These are phyloP conservation scores for Holocentrus rufus DNA, from an alignment of 2,797 vertebrate species.

Conservation along the genomic window DNA sequence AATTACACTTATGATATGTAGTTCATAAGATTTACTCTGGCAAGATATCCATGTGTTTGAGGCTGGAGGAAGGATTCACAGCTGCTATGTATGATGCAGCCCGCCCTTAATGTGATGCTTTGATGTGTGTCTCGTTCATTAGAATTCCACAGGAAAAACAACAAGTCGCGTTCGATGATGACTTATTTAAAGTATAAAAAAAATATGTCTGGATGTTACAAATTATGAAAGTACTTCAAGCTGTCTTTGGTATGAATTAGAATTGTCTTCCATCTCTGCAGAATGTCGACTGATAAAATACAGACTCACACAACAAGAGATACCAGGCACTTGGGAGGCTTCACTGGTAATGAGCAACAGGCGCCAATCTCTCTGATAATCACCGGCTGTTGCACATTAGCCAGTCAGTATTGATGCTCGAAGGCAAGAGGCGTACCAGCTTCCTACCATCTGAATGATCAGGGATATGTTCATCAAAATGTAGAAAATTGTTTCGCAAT, in stretches of 20 bases:
- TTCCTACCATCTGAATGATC: constrained; percentile 33
- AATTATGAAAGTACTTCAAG: constrained; percentile 64
- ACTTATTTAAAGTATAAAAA: constrained; percentile 53
- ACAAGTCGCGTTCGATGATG: constrained; percentile 16
- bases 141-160: constrained; percentile 29
- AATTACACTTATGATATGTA: constrained; percentile 30
- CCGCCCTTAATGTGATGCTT: constrained; percentile 1
- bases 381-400: constrained; percentile 17
- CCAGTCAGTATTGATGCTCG: constrained; percentile 10
- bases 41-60: neutral
- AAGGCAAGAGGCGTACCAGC: constrained; percentile 16
- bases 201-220: constrained; percentile 51
- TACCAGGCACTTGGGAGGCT: constrained; percentile 36
- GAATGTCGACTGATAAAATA: constrained; percentile 43
- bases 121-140: constrained; percentile 36
- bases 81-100: neutral
- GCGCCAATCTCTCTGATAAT: constrained; percentile 23
- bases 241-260: constrained; percentile 59
- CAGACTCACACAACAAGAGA: constrained; percentile 45
- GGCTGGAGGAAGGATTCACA: neutral
- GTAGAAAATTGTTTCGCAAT: neutral
- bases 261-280: constrained; percentile 59
- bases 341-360: constrained; percentile 58
- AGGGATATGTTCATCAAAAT: constrained; percentile 18
- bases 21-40: constrained; percentile 32